Conservation (phyloP, 2,113 vertebrate species). For the Otis tarda region DNA sequence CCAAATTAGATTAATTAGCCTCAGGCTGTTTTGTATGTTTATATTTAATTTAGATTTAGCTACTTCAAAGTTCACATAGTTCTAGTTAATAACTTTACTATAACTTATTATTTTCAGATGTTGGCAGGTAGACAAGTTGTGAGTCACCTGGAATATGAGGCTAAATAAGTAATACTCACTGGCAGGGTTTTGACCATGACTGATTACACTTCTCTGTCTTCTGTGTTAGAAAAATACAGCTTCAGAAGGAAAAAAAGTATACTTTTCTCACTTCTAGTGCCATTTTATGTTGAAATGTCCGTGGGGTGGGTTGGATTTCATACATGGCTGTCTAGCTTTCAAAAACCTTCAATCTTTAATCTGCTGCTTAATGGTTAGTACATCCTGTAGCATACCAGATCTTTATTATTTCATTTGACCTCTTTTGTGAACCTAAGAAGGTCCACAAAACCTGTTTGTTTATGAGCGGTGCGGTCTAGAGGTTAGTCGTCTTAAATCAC, state of each 20-base stretch:
- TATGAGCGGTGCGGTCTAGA: slow-evolving; percentile 15
- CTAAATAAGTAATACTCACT: slow-evolving; percentile 65
- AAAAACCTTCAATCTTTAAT: slow-evolving; percentile 68
- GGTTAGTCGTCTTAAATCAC: slow-evolving; percentile 56
- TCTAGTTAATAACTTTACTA: slow-evolving; percentile 70
- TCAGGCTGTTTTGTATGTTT: slow-evolving; percentile 54
- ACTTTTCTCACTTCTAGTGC: slow-evolving; percentile 62
- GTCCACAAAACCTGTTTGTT: slow-evolving; percentile 65
- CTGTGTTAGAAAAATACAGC: slow-evolving; percentile 59
- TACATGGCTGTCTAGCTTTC: slow-evolving; percentile 54
- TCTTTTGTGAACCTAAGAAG: slow-evolving; percentile 56
- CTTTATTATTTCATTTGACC: slow-evolving; percentile 68
- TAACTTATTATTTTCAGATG: slow-evolving; percentile 69
- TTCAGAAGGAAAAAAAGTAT: slow-evolving; percentile 46
- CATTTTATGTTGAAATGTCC: slow-evolving; percentile 54
- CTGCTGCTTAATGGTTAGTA: slow-evolving; percentile 60
- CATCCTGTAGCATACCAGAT: slow-evolving; percentile 56
- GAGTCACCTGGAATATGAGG: slow-evolving; percentile 66
- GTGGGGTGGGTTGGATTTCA: slow-evolving; percentile 41
- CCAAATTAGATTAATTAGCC: slow-evolving; percentile 60
- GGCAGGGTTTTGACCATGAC: slow-evolving; percentile 64
- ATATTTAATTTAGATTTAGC: slow-evolving; percentile 69
- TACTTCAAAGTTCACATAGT: slow-evolving; percentile 67
- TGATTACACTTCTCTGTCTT: slow-evolving; percentile 61
- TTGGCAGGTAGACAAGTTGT: slow-evolving; percentile 69